These are phyloP conservation scores for Thecophora atra DNA, from an alignment of 2,888 invertebrate species.

Conservation along the genomic window DNA sequence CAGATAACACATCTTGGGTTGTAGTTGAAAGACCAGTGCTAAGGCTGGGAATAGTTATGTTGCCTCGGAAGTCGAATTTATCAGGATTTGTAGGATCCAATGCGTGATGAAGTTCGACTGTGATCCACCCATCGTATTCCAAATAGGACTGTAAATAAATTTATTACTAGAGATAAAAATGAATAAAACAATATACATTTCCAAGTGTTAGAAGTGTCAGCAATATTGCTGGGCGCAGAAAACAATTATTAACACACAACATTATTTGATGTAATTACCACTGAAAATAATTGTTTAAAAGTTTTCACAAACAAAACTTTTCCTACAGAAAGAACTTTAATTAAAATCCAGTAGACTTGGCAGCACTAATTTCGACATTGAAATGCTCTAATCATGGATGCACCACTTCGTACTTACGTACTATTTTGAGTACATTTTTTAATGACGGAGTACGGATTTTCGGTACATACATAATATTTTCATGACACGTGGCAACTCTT, in stretches of 20 bases:
- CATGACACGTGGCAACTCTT: too few relatives aligned
- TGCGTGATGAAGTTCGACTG: conserved; percentile 76
- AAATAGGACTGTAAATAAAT: conserved; percentile 67
- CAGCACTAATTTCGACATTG: too few relatives aligned
- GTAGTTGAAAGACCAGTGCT: conserved; percentile 73
- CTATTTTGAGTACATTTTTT: too few relatives aligned
- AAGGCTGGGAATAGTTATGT: conserved; percentile 76
- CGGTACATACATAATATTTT: too few relatives aligned
- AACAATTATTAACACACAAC: not conserved
- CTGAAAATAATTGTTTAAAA: too few relatives aligned
- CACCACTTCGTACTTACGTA: too few relatives aligned
- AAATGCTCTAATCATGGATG: too few relatives aligned
- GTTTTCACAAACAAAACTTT: too few relatives aligned
- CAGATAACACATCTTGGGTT: conserved; percentile 71
- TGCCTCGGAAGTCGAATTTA: conserved; percentile 74
- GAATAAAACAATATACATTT: not conserved
- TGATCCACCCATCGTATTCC: conserved; percentile 80
- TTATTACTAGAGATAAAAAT: not conserved
- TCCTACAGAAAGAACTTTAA: too few relatives aligned
- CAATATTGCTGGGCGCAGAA: not conserved
- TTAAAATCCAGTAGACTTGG: too few relatives aligned
- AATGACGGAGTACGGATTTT: too few relatives aligned
- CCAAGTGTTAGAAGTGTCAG: conserved; percentile 1
- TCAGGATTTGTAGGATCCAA: conserved; percentile 69
- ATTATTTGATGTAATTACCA: too few relatives aligned